These are phyloP conservation scores for Trididemnum nubilum DNA, from an alignment of 23 tunicate species.

Conservation along the genomic window DNA sequence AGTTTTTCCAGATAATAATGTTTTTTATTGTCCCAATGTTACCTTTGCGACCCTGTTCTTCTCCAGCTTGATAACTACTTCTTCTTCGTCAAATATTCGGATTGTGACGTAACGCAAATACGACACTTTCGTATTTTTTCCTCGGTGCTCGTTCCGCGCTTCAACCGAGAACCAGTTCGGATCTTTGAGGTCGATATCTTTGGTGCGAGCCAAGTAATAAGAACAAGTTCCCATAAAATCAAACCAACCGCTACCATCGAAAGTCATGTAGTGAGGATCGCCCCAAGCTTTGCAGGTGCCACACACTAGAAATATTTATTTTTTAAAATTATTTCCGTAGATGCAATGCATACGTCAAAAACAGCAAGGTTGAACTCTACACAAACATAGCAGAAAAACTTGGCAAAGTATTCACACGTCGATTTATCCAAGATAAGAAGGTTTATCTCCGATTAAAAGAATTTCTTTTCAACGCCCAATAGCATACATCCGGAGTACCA, in stretches of 20 bases:
- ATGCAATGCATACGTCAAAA: too few species aligned
- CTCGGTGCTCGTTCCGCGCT: conserved; percentile 43
- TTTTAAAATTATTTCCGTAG: too few species aligned
- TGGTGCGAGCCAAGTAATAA: conserved; percentile 50
- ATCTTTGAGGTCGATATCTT: neutral
- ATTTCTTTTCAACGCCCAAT: too few species aligned
- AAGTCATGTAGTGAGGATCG: conserved; percentile 71
- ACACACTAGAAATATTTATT: conserved; percentile 46
- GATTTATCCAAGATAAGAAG: too few species aligned
- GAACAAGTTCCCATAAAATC: conserved; percentile 76
- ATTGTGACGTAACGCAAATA: conserved; percentile 32
- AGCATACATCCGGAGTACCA: too few species aligned
- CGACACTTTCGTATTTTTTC: conserved; percentile 23
- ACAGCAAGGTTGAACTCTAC: neutral
- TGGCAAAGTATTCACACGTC: neutral
- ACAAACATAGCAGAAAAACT: neutral
- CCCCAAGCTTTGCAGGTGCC: conserved; percentile 74
- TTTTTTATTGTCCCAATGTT: too few species aligned
- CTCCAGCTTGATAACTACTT: conserved; percentile 1
- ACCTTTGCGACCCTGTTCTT: conserved; percentile 16
- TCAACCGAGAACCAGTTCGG: conserved; percentile 35
- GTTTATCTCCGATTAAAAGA: too few species aligned
- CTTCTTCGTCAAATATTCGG: conserved; percentile 8
- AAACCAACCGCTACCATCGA: conserved; percentile 51
- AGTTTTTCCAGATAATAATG: too few species aligned